Evolutionary conservation across 2,113 vertebrate species (phyloP).

Genomic region (Toxostoma redivivum): DNA sequence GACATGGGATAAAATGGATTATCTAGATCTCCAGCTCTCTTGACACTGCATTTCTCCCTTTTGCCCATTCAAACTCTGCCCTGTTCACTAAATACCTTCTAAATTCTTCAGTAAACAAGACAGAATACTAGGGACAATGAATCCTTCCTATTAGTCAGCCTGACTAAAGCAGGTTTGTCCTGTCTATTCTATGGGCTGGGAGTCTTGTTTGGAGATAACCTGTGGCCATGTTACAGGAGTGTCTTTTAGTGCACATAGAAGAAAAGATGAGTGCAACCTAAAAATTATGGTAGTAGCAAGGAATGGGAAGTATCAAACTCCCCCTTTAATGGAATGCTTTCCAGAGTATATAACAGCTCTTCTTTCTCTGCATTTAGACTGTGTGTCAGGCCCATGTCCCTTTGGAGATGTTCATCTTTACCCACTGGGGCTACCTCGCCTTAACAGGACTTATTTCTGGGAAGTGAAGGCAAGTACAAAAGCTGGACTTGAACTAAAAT

Average conservation of each 20-base stretch:
- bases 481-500: conserved; percentile 79
- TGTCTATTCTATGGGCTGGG: not conserved
- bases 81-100: not conserved
- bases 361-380: conserved; percentile 75
- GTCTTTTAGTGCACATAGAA: not conserved
- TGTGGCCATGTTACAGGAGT: not conserved
- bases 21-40: not conserved
- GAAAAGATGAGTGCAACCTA: not conserved
- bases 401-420: conserved; percentile 73
- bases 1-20: not conserved
- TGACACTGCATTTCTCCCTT: not conserved
- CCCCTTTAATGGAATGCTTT: not conserved
- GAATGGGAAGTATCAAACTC: not conserved
- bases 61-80: not conserved
- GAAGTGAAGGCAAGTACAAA: conserved; percentile 69
- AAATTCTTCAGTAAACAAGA: conserved; percentile 30
- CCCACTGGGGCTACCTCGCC: conserved; percentile 65
- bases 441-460: conserved; percentile 87
- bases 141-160: not conserved
- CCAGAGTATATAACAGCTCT: not conserved
- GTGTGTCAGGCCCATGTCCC: conserved; percentile 69
- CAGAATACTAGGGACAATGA: not conserved
- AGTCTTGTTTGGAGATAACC: not conserved
- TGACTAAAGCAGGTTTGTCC: conserved; percentile 19
- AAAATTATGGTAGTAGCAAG: not conserved